phyloP scores from a whole-genome alignment of 2,113 vertebrate species.

The Madoqua kirkii region DNA sequence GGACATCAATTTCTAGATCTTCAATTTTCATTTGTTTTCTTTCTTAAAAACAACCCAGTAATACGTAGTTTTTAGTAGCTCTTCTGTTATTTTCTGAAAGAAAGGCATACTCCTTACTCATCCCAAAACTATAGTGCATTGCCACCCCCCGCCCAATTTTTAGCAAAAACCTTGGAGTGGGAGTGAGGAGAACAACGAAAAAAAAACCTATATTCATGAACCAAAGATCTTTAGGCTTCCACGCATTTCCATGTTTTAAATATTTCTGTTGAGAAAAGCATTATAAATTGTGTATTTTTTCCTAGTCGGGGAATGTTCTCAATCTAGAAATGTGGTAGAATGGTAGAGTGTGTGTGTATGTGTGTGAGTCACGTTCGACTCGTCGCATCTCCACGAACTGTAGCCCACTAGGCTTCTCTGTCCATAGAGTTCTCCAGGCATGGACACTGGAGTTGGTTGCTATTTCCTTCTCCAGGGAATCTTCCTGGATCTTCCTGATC shows the following conservation, averaged over 20 bases:
- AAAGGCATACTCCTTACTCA: background rate
- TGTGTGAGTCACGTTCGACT: background rate
- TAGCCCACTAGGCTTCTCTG: background rate
- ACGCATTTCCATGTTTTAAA: background rate
- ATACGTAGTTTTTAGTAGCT: background rate
- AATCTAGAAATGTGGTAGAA: background rate
- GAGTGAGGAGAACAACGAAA: background rate
- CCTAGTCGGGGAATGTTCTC: background rate
- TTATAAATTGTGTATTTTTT: conserved; percentile 13
- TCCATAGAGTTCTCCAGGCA: background rate
- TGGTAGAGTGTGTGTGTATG: background rate
- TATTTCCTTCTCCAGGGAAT: background rate
- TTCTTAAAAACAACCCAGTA: background rate
- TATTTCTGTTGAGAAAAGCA: background rate
- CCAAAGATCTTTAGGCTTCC: background rate
- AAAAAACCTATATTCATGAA: background rate
- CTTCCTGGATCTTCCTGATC: background rate
- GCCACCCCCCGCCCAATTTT: fast-evolving
- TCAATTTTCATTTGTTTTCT: background rate
- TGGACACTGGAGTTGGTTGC: background rate
- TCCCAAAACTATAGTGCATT: background rate
- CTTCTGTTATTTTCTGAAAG: background rate
- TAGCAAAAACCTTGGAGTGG: background rate
- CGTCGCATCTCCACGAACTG: background rate
- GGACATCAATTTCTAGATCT: background rate